These are phyloP conservation scores for Acleris sparsana DNA, from an alignment of 2,888 invertebrate genomes.

Conservation along the genomic window DNA sequence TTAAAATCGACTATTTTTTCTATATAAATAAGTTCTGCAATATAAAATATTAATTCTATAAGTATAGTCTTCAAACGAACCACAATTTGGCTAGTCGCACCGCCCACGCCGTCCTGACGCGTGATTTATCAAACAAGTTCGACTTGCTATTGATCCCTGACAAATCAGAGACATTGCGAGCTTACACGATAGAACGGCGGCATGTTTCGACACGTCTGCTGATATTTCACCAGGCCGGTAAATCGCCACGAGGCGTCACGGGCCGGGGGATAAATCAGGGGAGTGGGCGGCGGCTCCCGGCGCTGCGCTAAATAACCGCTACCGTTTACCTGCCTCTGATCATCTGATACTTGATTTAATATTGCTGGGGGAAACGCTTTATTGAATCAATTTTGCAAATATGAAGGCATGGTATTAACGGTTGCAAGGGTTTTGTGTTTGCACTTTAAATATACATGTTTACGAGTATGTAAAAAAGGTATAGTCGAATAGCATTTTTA, in stretches of 20 bases:
- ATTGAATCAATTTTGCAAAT: slow-evolving; percentile 47
- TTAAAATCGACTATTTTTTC: no score
- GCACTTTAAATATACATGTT: neutral
- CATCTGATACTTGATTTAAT: slow-evolving; percentile 81
- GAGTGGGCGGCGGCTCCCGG: slow-evolving; percentile 71
- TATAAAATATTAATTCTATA: neutral
- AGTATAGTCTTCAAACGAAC: neutral
- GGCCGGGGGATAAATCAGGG: slow-evolving; percentile 73
- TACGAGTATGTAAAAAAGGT: neutral
- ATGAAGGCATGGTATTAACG: slow-evolving; percentile 42
- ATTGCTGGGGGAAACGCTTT: slow-evolving; percentile 58
- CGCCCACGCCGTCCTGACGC: slow-evolving; percentile 22
- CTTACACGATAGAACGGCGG: slow-evolving; percentile 47
- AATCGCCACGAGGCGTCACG: slow-evolving; percentile 51
- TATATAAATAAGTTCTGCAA: no score
- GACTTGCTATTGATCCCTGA: slow-evolving; percentile 41
- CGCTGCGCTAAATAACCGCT: slow-evolving; percentile 74
- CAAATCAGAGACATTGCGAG: slow-evolving; percentile 55
- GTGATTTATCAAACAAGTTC: slow-evolving; percentile 36
- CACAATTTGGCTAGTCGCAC: slow-evolving; percentile 5
- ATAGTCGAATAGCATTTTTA: no score
- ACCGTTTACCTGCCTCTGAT: slow-evolving; percentile 80
- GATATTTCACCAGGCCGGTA: slow-evolving; percentile 74
- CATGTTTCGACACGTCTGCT: slow-evolving; percentile 64
- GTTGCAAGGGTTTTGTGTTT: slow-evolving; percentile 24